These are phyloP conservation scores for Hormaphis cornu DNA, from an alignment of 1,140 invertebrate species.

Conservation along the genomic window DNA sequence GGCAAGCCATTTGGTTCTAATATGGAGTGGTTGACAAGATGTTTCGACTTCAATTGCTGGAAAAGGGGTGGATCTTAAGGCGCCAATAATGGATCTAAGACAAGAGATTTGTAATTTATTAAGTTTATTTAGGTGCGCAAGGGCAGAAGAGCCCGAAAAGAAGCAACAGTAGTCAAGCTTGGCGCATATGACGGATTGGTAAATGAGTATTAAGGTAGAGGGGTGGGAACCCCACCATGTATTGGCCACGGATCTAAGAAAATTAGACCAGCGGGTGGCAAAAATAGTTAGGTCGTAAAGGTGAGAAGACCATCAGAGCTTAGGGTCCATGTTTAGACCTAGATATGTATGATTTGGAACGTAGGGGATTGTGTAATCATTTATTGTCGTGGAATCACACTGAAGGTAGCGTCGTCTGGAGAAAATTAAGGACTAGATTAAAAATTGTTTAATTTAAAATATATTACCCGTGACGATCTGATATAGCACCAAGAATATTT, in stretches of 20 bases:
- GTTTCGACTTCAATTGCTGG: neutral
- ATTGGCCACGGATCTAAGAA: neutral
- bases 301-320: neutral
- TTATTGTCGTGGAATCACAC: no score
- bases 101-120: neutral
- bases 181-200: neutral
- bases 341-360: neutral
- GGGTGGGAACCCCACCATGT: neutral
- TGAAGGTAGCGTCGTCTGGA: no score
- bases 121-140: neutral
- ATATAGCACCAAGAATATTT: slow-evolving; percentile 87
- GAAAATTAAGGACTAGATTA: no score
- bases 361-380: neutral
- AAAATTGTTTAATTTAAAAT: no score
- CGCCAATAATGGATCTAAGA: neutral
- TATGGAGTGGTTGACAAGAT: neutral
- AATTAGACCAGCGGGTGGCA: neutral
- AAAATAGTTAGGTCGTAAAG: neutral
- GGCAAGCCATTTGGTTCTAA: neutral
- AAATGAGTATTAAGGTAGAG: neutral
- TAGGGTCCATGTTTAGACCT: neutral
- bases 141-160: neutral
- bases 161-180: neutral
- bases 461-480: slow-evolving; percentile 76
- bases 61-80: neutral